phyloP scores from a whole-genome alignment of 2,113 vertebrate genomes.

The Phrynosoma blainvillii region DNA sequence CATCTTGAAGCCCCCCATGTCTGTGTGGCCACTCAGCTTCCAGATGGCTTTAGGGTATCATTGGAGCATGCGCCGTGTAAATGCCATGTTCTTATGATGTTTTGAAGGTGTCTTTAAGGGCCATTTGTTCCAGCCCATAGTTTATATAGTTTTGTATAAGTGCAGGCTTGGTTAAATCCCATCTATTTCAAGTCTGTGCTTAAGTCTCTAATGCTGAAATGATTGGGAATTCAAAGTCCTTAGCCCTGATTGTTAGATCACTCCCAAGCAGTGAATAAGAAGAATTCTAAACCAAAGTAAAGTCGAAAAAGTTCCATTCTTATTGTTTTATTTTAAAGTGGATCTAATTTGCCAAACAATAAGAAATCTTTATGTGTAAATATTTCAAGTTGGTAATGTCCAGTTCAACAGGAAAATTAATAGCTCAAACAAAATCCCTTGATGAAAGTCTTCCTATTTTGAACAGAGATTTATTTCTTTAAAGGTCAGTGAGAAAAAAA shows the following conservation, averaged over 20 bases:
- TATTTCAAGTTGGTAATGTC: neutral
- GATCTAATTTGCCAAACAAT: neutral
- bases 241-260: neutral
- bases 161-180: neutral
- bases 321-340: neutral
- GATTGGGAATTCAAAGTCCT: neutral
- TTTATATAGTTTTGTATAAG: neutral
- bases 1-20: too few relatives aligned
- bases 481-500: conserved; percentile 10
- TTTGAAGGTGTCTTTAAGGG: too few relatives aligned
- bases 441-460: neutral
- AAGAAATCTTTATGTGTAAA: neutral
- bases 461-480: neutral
- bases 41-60: too few relatives aligned
- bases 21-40: too few relatives aligned
- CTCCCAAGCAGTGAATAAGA: neutral
- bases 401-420: neutral
- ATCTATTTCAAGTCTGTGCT: neutral
- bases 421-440: neutral
- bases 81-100: too few relatives aligned
- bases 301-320: neutral
- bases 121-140: too few relatives aligned
- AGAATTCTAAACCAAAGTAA: neutral
- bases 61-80: too few relatives aligned
- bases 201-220: neutral